Evolutionary conservation across 1,140 invertebrate genomes (phyloP).

Genomic region (Danaus melanippus): DNA sequence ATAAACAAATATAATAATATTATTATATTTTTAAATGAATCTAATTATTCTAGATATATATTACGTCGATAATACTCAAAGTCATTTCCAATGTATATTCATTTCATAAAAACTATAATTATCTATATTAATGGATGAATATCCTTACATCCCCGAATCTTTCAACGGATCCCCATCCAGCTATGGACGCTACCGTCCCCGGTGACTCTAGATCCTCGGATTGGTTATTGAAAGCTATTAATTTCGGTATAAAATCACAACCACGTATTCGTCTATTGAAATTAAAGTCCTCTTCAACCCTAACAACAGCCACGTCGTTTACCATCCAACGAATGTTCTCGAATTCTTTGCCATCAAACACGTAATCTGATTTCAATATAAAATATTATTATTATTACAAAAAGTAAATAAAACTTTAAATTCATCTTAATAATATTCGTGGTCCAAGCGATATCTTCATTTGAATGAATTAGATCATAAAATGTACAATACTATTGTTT

Average conservation of each 20-base stretch:
- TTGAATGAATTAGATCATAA: too few relatives aligned
- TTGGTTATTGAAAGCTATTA: slow-evolving; percentile 38
- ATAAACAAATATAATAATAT: too few relatives aligned
- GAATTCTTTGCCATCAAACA: slow-evolving; percentile 43
- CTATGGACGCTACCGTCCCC: slow-evolving; percentile 30
- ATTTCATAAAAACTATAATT: slow-evolving; percentile 3
- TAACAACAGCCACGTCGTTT: slow-evolving; percentile 54
- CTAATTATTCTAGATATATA: too few relatives aligned
- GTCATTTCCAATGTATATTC: neutral
- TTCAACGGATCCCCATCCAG: slow-evolving; percentile 46
- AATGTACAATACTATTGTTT: too few relatives aligned
- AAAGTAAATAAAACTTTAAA: too few relatives aligned
- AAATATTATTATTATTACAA: too few relatives aligned
- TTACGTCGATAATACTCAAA: too few relatives aligned
- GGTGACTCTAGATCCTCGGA: slow-evolving; percentile 30
- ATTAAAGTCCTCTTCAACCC: slow-evolving; percentile 47
- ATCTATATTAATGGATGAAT: slow-evolving; percentile 12
- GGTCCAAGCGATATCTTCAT: too few relatives aligned
- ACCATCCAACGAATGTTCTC: slow-evolving; percentile 58
- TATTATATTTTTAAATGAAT: too few relatives aligned
- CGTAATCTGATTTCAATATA: slow-evolving; percentile 32
- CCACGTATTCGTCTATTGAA: slow-evolving; percentile 40
- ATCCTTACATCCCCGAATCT: slow-evolving; percentile 33
- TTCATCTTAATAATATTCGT: too few relatives aligned
- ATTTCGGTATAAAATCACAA: slow-evolving; percentile 48